Conservation (phyloP, 2,888 invertebrate genomes). For the Masnerella sp. region DNA sequence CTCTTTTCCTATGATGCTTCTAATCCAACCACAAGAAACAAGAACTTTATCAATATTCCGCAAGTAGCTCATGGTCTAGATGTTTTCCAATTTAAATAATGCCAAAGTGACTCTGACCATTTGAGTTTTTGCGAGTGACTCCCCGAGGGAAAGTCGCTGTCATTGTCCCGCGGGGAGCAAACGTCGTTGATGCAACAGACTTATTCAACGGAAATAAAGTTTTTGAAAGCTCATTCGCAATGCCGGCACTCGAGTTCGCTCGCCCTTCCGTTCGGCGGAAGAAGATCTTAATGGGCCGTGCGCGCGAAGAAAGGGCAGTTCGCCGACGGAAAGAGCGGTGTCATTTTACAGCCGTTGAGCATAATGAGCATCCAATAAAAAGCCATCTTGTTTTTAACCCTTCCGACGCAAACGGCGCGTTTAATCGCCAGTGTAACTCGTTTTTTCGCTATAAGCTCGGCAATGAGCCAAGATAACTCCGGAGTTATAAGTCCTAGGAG, state of each 20-base stretch:
- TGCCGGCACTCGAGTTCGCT: conserved; percentile 43
- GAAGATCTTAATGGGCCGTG: conserved; percentile 57
- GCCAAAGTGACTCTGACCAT: conserved; percentile 52
- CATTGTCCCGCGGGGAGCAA: conserved; percentile 73
- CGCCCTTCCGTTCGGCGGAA: conserved; percentile 49
- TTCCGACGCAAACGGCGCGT: conserved; percentile 69
- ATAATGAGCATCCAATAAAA: conserved; percentile 76
- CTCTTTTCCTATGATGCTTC: too few species aligned
- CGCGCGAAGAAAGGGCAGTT: conserved; percentile 50
- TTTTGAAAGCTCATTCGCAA: conserved; percentile 52
- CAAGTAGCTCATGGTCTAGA: conserved; percentile 34
- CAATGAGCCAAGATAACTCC: conserved; percentile 42
- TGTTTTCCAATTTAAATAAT: conserved; percentile 55
- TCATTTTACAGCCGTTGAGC: conserved; percentile 77
- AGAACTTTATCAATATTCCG: conserved; percentile 46
- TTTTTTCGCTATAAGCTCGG: conserved; percentile 59
- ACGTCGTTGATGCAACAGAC: conserved; percentile 49
- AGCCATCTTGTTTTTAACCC: conserved; percentile 77
- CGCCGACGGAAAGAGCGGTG: conserved; percentile 52
- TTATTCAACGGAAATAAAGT: conserved; percentile 60
- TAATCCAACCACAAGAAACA: too few species aligned
- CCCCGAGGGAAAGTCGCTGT: conserved; percentile 67
- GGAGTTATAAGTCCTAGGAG: conserved; percentile 59
- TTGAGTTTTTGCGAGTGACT: conserved; percentile 55
- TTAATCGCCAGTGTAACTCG: conserved; percentile 69